Evolutionary conservation across 1,140 invertebrate genomes (phyloP).

Genomic region (Bombus haemorrhoidalis): DNA sequence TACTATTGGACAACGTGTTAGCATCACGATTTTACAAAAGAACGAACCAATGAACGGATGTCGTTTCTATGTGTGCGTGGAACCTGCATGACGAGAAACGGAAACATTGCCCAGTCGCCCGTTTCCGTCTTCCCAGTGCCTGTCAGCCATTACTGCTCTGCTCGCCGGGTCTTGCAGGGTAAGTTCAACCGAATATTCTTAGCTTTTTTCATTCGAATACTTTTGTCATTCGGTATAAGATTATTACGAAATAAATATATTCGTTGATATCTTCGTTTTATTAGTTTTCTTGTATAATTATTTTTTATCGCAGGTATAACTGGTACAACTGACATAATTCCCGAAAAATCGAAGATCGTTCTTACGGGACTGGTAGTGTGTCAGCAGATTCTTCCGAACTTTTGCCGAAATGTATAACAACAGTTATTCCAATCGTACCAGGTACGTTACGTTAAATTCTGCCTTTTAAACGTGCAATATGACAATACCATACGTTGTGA

Average conservation of each 20-base stretch:
- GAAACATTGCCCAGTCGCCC: constrained; percentile 72
- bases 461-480: neutral
- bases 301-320: constrained; percentile 42
- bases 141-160: constrained; percentile 80
- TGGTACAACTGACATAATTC: constrained; percentile 52
- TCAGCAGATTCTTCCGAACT: constrained; percentile 29
- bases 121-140: constrained; percentile 80
- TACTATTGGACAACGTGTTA: constrained; percentile 11
- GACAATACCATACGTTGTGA: neutral
- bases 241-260: neutral
- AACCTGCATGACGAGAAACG: constrained; percentile 35
- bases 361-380: constrained; percentile 39
- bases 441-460: constrained; percentile 69
- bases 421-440: constrained; percentile 78
- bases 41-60: constrained; percentile 18
- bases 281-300: neutral
- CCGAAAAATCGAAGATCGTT: constrained; percentile 63
- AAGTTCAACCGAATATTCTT: constrained; percentile 32
- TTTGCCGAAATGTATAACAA: constrained; percentile 76
- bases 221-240: constrained; percentile 59
- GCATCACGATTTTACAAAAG: neutral
- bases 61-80: neutral
- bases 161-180: constrained; percentile 76
- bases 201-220: neutral
- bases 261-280: neutral